Base-by-base conservation (phyloP, 2,888 invertebrate genomes). In the Lycaena phlaeas region DNA sequence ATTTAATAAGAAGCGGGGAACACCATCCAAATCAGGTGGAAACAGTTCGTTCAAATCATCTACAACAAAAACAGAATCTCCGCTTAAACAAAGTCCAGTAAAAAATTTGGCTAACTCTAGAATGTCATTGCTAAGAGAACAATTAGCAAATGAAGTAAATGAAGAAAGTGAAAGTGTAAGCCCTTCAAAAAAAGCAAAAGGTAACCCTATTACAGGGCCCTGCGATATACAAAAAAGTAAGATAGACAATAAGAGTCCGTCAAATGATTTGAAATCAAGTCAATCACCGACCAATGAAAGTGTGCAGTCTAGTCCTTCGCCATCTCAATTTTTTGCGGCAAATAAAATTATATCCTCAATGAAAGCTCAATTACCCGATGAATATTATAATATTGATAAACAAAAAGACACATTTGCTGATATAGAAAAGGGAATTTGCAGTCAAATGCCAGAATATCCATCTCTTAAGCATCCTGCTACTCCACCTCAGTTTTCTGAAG, bases 401-500 rank as follows among this genome's bases (percentile, higher is more conserved):
- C 71, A 65, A 3, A 77, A 74, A 53, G 71, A 81, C 47, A 75
- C 74, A 40, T 84, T 81, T 59, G 79, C 81, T 0, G 79, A 78
- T 52, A 84, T 84, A 3, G 81, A 81, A 48, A 62, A 76, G 41
- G 81, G 76, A 1, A 84, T 84, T 42, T 71, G 66, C 40, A 78
- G 66, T 54, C 77, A 79, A 48, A 72, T 62, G n/a, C 63, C 72
- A 0, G 82, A 81, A 36, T 81, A 81, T 48, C 73, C 79, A 0
- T 73, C 68, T 29, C 71, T 71, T 52, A 81, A 79, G 48, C 81
- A 81, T 51, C 82, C 82, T 0, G 63, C 71, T 0, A 84, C 82
- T 0, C 84, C 84, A 0, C 84, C 84, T 6, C 84, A 84, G 55
- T 84, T 82, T 52, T 78, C 74, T 0, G 75, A 81, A 57, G 84